Evolutionary conservation across 2,797 vertebrate species (phyloP).

Genomic region (Anguilla megastoma): DNA sequence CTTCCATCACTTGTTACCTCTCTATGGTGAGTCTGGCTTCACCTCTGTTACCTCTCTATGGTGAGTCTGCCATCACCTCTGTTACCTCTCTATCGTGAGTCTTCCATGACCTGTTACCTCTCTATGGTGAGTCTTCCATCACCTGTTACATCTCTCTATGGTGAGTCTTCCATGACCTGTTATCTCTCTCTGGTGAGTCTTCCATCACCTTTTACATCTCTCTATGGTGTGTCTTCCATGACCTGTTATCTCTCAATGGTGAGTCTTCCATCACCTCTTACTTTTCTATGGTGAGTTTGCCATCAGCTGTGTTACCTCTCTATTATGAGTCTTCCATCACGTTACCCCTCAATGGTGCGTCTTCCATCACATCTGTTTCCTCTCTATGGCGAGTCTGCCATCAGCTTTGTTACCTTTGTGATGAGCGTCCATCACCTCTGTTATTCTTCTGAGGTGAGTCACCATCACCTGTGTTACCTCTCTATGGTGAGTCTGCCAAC

Average conservation of each 20-base stretch:
- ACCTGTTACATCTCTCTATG: background rate
- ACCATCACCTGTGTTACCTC: background rate
- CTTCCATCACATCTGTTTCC: background rate
- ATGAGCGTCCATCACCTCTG: background rate
- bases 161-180: background rate
- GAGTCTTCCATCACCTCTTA: constrained; percentile 49
- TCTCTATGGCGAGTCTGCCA: constrained; percentile 86
- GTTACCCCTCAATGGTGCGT: background rate
- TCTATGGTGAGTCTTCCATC: background rate
- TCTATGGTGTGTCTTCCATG: background rate
- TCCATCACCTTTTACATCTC: background rate
- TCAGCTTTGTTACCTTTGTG: background rate
- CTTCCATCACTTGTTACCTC: background rate
- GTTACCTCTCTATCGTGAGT: background rate
- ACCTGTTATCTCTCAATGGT: constrained; percentile 82
- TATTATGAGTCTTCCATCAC: background rate
- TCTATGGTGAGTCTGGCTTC: background rate
- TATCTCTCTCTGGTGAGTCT: background rate
- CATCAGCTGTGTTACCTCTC: background rate
- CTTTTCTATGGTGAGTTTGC: background rate
- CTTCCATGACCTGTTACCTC: background rate
- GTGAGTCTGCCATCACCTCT: constrained; percentile 66
- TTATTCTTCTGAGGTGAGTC: background rate
- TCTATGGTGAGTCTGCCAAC: background rate
- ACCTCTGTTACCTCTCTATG: constrained; percentile 76